These are phyloP conservation scores for Muscidifurax raptorellus DNA, from an alignment of 1,140 invertebrate genomes.

Conservation along the genomic window DNA sequence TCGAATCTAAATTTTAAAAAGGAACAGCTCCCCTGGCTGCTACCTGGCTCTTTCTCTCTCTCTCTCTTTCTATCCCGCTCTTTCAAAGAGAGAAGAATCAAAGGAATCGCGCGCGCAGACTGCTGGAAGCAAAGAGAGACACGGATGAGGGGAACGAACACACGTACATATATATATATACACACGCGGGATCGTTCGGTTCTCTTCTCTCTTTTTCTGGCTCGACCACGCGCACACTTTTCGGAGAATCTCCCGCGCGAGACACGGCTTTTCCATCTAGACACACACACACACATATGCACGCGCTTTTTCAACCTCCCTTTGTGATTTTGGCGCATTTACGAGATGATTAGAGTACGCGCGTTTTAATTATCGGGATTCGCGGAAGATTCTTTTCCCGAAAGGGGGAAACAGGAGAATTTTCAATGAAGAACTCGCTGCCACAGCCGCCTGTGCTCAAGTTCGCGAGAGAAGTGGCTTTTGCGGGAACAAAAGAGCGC, in stretches of 20 bases:
- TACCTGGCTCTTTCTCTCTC: conserved; percentile 23
- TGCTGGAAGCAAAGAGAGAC: conserved; percentile 4
- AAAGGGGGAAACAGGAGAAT: neutral
- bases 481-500: neutral
- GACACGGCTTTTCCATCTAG: conserved; percentile 14
- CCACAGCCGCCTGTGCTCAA: too few relatives aligned
- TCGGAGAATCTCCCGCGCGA: neutral
- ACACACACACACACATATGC: neutral
- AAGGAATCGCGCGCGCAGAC: conserved; percentile 15
- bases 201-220: conserved; percentile 32
- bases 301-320: neutral
- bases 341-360: neutral
- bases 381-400: neutral
- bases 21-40: neutral
- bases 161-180: too few relatives aligned
- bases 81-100: conserved; percentile 1
- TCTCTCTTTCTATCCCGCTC: conserved; percentile 1
- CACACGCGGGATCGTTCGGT: neutral
- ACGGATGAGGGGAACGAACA: neutral
- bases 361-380: neutral
- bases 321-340: neutral
- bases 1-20: conserved; percentile 51
- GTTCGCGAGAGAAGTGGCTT: neutral
- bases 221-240: neutral
- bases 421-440: neutral